Percentiles rank a stretch among this genome's conserved stretches.
These are phyloP conservation scores for Drosophila ananassae DNA, from an alignment of 1,140 invertebrate genomes.

Conservation along the genomic window DNA sequence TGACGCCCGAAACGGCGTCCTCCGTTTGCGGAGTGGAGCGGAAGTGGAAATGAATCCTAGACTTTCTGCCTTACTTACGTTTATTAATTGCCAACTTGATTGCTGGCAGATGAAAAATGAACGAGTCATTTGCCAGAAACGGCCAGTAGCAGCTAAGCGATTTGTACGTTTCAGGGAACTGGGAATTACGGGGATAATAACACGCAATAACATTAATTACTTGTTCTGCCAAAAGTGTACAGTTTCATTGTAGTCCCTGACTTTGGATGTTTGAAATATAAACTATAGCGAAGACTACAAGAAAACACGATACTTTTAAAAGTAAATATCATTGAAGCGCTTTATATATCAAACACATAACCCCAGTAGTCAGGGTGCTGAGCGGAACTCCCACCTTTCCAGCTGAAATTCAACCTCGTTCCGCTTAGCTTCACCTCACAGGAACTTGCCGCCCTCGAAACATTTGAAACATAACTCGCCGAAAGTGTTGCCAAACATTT, in stretches of 20 bases:
- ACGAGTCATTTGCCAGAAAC: not conserved
- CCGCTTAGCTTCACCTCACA: conserved; percentile 29
- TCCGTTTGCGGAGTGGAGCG: not conserved
- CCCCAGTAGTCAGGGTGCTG: not conserved
- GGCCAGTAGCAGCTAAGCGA: not conserved
- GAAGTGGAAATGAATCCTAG: conserved; percentile 39
- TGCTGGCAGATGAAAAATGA: conserved; percentile 28
- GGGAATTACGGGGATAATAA: not conserved
- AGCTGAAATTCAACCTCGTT: conserved; percentile 39
- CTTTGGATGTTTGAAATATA: not conserved
- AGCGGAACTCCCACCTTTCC: conserved; percentile 10
- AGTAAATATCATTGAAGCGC: not conserved
- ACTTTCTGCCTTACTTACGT: conserved; percentile 20
- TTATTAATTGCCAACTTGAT: conserved; percentile 48
- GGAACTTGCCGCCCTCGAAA: conserved; percentile 10
- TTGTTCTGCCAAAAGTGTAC: not conserved
- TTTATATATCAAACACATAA: conserved; percentile 28
- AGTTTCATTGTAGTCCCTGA: not conserved
- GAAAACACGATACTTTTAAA: conserved; percentile 1
- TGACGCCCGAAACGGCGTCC: conserved; percentile 45
- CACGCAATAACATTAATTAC: conserved; percentile 1
- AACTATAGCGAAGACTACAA: not conserved
- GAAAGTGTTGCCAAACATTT: conserved; percentile 59
- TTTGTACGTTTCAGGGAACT: not conserved
- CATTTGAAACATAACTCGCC: conserved; percentile 52